Percentiles rank a stretch among this genome's conserved stretches.
These are phyloP conservation scores for Xestia c-nigrum DNA, from an alignment of 2,888 invertebrate genomes.

Conservation along the genomic window DNA sequence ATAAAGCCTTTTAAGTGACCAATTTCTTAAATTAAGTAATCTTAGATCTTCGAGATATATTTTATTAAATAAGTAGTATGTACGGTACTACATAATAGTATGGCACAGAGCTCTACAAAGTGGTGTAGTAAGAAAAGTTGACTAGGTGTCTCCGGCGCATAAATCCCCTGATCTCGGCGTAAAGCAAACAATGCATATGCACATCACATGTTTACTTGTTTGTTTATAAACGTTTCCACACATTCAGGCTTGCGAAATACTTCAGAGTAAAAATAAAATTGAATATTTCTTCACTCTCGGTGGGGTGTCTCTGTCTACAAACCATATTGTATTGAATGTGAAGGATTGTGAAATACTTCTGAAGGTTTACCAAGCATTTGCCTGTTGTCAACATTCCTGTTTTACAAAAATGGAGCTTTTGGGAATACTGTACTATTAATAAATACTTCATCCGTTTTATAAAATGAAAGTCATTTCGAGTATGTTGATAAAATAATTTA, in stretches of 20 bases:
- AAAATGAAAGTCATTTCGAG: no score
- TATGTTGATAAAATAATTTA: no score
- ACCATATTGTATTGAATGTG: not conserved
- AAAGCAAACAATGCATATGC: conserved; percentile 20
- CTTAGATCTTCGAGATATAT: not conserved
- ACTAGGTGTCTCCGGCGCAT: not conserved
- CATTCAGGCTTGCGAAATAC: conserved; percentile 13
- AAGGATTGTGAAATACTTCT: conserved; percentile 12
- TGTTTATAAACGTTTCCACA: conserved; percentile 20
- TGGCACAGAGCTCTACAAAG: not conserved
- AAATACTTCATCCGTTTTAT: not conserved
- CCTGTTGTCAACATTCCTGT: not conserved
- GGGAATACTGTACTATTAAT: not conserved
- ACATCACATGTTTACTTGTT: conserved; percentile 14
- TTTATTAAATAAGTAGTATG: not conserved
- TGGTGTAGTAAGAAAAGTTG: not conserved
- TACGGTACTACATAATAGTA: no score
- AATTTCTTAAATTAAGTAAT: not conserved
- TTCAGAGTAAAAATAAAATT: conserved; percentile 15
- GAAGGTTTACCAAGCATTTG: not conserved
- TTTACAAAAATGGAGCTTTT: not conserved
- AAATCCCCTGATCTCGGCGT: not conserved
- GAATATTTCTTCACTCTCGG: conserved; percentile 26
- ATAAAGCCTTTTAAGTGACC: not conserved
- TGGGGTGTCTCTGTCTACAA: not conserved